These are phyloP conservation scores for Meloidogyne floridensis DNA, from an alignment of 1,140 invertebrate genomes.

Conservation along the genomic window DNA sequence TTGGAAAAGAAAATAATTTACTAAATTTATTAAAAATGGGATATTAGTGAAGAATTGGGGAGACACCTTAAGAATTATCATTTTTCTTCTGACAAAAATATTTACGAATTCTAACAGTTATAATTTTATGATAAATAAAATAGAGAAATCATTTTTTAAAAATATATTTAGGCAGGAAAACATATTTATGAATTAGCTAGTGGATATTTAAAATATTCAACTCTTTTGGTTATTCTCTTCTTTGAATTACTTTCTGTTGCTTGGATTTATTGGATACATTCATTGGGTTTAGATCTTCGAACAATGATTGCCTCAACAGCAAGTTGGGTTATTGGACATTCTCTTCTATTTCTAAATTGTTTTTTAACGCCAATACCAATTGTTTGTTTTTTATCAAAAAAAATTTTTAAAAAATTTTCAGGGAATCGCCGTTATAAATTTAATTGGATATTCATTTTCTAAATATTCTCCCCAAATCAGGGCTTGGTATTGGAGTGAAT, in stretches of 20 bases:
- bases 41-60: too few relatives aligned
- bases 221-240: slow-evolving; percentile 59
- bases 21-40: background rate
- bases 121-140: too few relatives aligned
- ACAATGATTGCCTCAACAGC: slow-evolving; percentile 53
- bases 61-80: too few relatives aligned
- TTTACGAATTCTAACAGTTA: too few relatives aligned
- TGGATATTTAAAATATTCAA: slow-evolving; percentile 62
- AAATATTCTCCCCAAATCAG: slow-evolving; percentile 55
- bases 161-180: slow-evolving; percentile 52
- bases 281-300: slow-evolving; percentile 58
- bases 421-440: slow-evolving; percentile 59
- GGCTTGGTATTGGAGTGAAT: slow-evolving; percentile 56
- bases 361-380: slow-evolving; percentile 55
- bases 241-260: slow-evolving; percentile 58
- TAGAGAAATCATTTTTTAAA: background rate
- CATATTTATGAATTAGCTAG: slow-evolving; percentile 60
- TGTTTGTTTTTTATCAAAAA: slow-evolving; percentile 37
- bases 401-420: slow-evolving; percentile 4
- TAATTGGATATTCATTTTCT: slow-evolving; percentile 54
- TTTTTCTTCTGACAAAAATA: too few relatives aligned
- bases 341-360: slow-evolving; percentile 59
- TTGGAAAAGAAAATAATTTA: background rate
- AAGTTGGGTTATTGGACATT: slow-evolving; percentile 63
- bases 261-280: slow-evolving; percentile 66